A percentile compares a stretch with the other conserved stretches of the same genome.
Conservation (phyloP, 2,888 invertebrate genomes). For the Agrotis puta region DNA sequence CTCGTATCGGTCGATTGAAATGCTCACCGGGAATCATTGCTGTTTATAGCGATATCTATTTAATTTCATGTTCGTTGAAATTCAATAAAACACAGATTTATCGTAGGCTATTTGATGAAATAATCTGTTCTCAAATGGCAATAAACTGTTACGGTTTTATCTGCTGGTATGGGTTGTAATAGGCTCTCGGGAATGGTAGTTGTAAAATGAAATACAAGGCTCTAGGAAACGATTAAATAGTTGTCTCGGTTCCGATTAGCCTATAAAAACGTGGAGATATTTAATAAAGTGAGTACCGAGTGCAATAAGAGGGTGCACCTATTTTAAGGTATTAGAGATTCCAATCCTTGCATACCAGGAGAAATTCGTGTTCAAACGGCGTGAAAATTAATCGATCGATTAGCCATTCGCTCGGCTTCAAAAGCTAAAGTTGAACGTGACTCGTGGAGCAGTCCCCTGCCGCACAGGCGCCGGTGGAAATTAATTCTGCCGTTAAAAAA, state of each 20-base stretch:
- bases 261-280: conserved; percentile 49
- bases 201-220: conserved; percentile 56
- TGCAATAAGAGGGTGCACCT: conserved; percentile 25
- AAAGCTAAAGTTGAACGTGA: conserved; percentile 87
- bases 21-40: conserved; percentile 75
- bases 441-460: conserved; percentile 81
- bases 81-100: conserved; percentile 74
- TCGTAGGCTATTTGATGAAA: conserved; percentile 62
- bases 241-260: conserved; percentile 21
- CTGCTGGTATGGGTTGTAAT: conserved; percentile 47
- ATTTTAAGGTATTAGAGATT: conserved; percentile 66
- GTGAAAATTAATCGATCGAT: conserved; percentile 90
- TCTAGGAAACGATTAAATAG: conserved; percentile 59
- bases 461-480: conserved; percentile 78
- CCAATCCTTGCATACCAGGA: conserved; percentile 75
- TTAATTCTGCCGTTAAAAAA: conserved; percentile 84
- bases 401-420: conserved; percentile 85
- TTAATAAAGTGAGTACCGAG: conserved; percentile 34
- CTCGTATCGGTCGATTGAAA: conserved; percentile 84
- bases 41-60: conserved; percentile 78
- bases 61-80: conserved; percentile 76
- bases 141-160: conserved; percentile 65
- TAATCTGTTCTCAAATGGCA: conserved; percentile 66
- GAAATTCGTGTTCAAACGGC: conserved; percentile 84
- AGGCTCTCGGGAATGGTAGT: conserved; percentile 47